Evolutionary conservation across 2,797 vertebrate species (phyloP).

Genomic region (Takifugu ocellatus): DNA sequence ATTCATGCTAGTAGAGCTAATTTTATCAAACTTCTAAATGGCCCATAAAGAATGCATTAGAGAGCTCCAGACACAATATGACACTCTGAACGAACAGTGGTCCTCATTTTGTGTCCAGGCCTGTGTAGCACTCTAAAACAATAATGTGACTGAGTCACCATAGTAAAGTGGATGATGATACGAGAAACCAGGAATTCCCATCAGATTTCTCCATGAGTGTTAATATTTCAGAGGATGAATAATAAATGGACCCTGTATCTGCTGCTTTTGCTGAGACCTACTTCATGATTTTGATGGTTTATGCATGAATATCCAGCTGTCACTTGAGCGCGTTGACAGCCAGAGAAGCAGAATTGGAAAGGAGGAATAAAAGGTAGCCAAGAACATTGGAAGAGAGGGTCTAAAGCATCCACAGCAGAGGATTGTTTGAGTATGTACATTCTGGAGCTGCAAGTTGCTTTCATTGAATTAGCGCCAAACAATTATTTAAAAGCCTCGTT

Average conservation of each 20-base stretch:
- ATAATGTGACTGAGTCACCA: conserved; percentile 41
- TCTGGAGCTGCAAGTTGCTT: too few species aligned
- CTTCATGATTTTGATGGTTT: conserved; percentile 31
- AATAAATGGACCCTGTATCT: conserved; percentile 59
- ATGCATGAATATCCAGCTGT: conserved; percentile 34
- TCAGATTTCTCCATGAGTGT: conserved; percentile 32
- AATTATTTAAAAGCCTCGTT: conserved; percentile 18
- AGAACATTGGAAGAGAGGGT: not conserved
- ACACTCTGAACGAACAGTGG: conserved; percentile 34
- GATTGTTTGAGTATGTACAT: too few species aligned
- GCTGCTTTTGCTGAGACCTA: conserved; percentile 42
- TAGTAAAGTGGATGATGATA: conserved; percentile 38
- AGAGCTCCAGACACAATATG: conserved; percentile 28
- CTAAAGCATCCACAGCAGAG: too few species aligned
- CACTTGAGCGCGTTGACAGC: conserved; percentile 13
- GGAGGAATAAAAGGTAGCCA: not conserved
- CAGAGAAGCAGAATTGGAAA: not conserved
- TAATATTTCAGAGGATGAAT: conserved; percentile 68
- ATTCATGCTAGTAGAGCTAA: conserved; percentile 20
- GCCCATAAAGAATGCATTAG: conserved; percentile 36
- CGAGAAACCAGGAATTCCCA: conserved; percentile 47
- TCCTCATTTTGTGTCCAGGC: conserved; percentile 28
- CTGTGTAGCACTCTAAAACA: conserved; percentile 18
- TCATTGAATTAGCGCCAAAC: not conserved
- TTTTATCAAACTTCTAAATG: conserved; percentile 14